A percentile compares a stretch with the other conserved stretches of the same genome.
phyloP scores from a whole-genome alignment of 2,888 invertebrate genomes.

The Lasioglossum villosulum region DNA sequence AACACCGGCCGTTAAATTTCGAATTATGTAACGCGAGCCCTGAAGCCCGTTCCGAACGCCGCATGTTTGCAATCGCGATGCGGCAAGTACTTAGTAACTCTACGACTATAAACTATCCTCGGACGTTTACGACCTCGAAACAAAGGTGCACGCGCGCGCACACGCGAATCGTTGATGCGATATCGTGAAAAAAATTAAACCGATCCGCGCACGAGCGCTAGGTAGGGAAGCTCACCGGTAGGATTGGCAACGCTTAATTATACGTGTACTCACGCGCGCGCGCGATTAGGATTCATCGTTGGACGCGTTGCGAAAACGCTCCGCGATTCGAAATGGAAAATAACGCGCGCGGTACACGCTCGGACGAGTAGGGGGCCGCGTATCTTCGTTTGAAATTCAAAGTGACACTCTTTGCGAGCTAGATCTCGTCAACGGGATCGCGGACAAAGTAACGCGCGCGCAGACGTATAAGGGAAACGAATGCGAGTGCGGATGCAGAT shows the following conservation, averaged over 20 bases:
- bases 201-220: background rate
- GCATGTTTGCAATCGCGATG: background rate
- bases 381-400: background rate
- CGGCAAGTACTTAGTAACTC: background rate
- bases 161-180: background rate
- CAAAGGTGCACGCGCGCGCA: background rate
- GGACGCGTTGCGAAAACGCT: background rate
- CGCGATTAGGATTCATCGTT: background rate
- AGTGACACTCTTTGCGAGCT: background rate
- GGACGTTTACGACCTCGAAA: background rate
- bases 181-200: background rate
- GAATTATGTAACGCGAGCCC: conserved; percentile 11
- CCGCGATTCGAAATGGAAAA: conserved; percentile 2
- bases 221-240: background rate
- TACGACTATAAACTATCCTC: background rate
- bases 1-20: background rate
- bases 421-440: background rate
- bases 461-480: conserved; percentile 1
- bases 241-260: background rate
- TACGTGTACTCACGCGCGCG: background rate
- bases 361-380: background rate
- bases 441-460: background rate
- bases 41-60: background rate
- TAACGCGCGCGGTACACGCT: background rate
- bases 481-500: background rate